phyloP scores from a whole-genome alignment of 2,797 vertebrate species.

The Takifugu rubripes region DNA sequence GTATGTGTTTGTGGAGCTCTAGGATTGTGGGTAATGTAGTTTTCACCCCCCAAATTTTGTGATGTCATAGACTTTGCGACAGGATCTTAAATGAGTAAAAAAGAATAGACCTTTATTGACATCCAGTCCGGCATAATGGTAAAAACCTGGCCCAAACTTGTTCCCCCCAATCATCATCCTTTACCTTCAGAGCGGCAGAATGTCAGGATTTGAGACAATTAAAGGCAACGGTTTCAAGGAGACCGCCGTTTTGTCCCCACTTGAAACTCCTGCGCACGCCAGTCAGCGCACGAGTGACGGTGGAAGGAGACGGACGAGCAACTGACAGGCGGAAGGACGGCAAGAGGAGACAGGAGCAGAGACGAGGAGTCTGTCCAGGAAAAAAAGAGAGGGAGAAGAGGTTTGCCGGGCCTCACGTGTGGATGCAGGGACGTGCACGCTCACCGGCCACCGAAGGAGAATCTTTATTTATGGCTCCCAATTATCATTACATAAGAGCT shows the following conservation, averaged over 20 bases:
- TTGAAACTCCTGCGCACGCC: not conserved
- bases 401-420: constrained; percentile 18
- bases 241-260: not conserved
- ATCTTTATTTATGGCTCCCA: constrained; percentile 56
- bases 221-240: constrained; percentile 43
- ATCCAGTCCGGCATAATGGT: constrained; percentile 37
- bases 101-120: not conserved
- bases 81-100: no score
- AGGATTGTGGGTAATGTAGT: constrained; percentile 9
- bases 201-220: constrained; percentile 57
- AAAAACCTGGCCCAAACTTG: constrained; percentile 12
- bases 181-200: not conserved
- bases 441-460: constrained; percentile 40
- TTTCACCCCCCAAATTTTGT: constrained; percentile 10
- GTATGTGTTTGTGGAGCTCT: constrained; percentile 1
- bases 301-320: constrained; percentile 25
- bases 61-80: no score
- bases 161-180: not conserved
- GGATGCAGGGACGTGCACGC: constrained; percentile 15
- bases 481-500: constrained; percentile 61
- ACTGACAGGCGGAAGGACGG: not conserved
- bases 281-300: constrained; percentile 1
- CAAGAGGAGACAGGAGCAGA: constrained; percentile 16
- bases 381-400: constrained; percentile 10
- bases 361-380: constrained; percentile 20